These are phyloP conservation scores for Hippocampus mohnikei DNA, from an alignment of 2,113 vertebrate species.

Conservation along the genomic window DNA sequence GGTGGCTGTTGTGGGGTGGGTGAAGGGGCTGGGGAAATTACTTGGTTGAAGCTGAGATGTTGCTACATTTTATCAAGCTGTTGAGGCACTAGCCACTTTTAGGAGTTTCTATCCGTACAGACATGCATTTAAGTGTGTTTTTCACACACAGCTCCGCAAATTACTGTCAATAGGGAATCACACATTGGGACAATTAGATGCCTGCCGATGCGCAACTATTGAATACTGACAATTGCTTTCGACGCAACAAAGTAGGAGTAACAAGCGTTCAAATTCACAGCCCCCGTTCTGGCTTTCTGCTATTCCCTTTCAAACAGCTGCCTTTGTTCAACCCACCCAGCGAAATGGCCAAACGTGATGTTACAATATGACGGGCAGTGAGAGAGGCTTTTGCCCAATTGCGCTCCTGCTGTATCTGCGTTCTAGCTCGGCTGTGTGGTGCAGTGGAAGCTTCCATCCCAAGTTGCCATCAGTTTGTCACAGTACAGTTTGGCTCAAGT, in stretches of 20 bases:
- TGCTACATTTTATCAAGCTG: conserved; percentile 28
- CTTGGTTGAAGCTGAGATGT: conserved; percentile 33
- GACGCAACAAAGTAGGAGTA: background rate
- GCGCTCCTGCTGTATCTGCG: background rate
- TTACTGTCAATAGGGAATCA: no score
- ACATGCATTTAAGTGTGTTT: background rate
- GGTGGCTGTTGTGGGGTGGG: conserved; percentile 35
- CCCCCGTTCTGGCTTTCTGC: background rate
- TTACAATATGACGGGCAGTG: background rate
- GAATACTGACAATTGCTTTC: background rate
- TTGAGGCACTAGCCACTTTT: background rate
- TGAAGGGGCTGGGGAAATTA: conserved; percentile 19
- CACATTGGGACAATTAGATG: background rate
- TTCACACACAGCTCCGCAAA: no score
- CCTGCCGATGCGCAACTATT: background rate
- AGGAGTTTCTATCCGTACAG: background rate
- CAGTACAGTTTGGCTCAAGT: no score
- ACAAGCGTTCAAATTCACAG: background rate
- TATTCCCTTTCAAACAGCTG: background rate
- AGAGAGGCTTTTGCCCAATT: background rate
- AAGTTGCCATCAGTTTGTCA: no score
- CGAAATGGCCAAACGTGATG: background rate
- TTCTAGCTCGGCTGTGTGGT: background rate
- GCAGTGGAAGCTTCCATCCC: background rate
- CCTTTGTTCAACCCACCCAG: no score